Conservation (phyloP, 1,140 invertebrate species). For the Eulimnadia texana region DNA sequence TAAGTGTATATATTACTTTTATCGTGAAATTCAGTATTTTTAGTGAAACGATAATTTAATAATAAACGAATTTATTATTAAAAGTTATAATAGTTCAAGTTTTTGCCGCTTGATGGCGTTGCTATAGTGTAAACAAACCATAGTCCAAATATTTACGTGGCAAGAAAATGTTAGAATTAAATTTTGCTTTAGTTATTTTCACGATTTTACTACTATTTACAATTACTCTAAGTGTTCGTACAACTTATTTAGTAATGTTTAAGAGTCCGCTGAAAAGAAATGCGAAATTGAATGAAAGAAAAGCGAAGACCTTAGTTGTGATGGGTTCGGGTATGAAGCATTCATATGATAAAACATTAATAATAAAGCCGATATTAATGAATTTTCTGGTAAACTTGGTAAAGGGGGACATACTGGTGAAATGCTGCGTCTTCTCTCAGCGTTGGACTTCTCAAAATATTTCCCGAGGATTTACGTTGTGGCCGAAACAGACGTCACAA, state of each 20-base stretch:
- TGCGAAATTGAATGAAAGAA: background rate
- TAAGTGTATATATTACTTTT: too few species aligned
- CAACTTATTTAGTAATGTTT: background rate
- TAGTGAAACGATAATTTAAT: too few species aligned
- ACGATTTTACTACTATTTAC: background rate
- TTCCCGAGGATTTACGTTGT: conserved; percentile 58
- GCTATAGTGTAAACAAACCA: too few species aligned
- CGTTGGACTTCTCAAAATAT: conserved; percentile 43
- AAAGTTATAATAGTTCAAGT: background rate
- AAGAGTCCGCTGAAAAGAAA: background rate
- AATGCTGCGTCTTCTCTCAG: conserved; percentile 55
- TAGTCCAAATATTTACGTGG: too few species aligned
- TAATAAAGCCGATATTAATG: background rate
- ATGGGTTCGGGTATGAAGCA: conserved; percentile 23
- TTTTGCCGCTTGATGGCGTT: too few species aligned
- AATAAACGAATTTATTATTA: too few species aligned
- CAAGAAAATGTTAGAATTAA: too few species aligned
- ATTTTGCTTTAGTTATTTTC: background rate
- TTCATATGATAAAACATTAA: background rate
- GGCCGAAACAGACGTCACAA: conserved; percentile 61
- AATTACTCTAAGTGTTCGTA: background rate
- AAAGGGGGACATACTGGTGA: conserved; percentile 72
- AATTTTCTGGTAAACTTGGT: background rate
- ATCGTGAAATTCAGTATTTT: too few species aligned
- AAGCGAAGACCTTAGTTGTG: conserved; percentile 21